Evolutionary conservation across 2,888 invertebrate species (phyloP).

Genomic region (Mycalesis mineus): DNA sequence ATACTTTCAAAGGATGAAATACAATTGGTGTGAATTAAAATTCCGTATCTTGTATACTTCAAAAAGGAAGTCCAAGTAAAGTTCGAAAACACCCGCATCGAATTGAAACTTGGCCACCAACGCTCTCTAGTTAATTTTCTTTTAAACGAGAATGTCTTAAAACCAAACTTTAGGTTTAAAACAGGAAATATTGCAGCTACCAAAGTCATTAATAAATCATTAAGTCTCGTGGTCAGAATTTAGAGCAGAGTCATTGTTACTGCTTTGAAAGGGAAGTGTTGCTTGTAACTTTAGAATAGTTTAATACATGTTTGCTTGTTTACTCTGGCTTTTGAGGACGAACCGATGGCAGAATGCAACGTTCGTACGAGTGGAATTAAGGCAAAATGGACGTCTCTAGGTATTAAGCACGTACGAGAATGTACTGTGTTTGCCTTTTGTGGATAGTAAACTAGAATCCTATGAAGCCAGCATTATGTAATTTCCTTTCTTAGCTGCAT

Average conservation of each 20-base stretch:
- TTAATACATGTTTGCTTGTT: too few relatives aligned
- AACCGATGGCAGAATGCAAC: slow-evolving; percentile 27
- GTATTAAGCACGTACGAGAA: neutral
- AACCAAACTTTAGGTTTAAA: neutral
- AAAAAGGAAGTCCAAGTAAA: neutral
- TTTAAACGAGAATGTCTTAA: neutral
- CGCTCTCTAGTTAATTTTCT: slow-evolving; percentile 5
- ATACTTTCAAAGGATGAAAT: neutral
- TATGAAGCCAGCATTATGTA: too few relatives aligned
- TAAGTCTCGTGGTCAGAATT: slow-evolving; percentile 20
- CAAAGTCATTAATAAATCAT: slow-evolving; percentile 26
- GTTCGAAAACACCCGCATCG: slow-evolving; percentile 2
- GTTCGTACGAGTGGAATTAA: neutral
- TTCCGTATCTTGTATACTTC: neutral
- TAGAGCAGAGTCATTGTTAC: slow-evolving; percentile 36
- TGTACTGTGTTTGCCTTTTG: too few relatives aligned
- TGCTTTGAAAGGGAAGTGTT: slow-evolving; percentile 18
- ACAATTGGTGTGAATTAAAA: neutral
- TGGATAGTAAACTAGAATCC: too few relatives aligned
- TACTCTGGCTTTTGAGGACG: slow-evolving; percentile 29
- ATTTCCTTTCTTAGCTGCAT: too few relatives aligned
- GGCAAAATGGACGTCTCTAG: too few relatives aligned
- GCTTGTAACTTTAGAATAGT: slow-evolving; percentile 10
- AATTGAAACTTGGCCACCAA: slow-evolving; percentile 5
- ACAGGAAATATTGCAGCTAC: neutral